phyloP scores from a whole-genome alignment of 2,888 invertebrate species.

The Pachymerium ferrugineum region DNA sequence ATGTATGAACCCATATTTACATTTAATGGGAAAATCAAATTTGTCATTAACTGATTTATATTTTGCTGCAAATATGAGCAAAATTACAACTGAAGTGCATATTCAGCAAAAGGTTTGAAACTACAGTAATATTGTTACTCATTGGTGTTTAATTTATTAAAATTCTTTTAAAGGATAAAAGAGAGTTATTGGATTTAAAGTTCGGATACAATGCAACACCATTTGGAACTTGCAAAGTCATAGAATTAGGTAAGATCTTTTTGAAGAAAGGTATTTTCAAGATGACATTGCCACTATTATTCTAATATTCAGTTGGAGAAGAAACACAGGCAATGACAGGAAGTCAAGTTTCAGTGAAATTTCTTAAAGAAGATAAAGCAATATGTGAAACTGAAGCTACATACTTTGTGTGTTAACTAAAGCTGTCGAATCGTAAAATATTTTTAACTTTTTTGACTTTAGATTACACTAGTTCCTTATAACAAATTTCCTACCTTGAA shows the following conservation, averaged over 20 bases:
- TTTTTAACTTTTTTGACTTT: neutral
- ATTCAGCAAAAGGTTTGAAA: neutral
- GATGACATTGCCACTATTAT: neutral
- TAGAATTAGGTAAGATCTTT: neutral
- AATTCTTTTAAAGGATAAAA: neutral
- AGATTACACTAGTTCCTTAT: neutral
- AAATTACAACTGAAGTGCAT: neutral
- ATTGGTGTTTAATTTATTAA: neutral
- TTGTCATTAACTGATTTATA: neutral
- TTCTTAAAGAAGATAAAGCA: neutral
- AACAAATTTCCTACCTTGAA: no score
- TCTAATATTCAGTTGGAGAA: neutral
- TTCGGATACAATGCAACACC: neutral
- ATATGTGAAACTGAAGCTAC: neutral
- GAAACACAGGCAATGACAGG: neutral
- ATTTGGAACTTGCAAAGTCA: neutral
- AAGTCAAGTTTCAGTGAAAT: neutral
- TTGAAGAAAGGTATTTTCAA: neutral
- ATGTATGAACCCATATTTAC: neutral
- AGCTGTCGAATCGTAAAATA: no score
- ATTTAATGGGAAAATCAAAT: neutral
- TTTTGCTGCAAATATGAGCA: neutral
- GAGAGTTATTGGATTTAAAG: neutral
- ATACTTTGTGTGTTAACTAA: neutral
- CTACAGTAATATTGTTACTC: neutral